Percentiles rank a stretch among this genome's conserved stretches.
Conservation (phyloP, 2,797 vertebrate species). For the Falco naumanni region DNA sequence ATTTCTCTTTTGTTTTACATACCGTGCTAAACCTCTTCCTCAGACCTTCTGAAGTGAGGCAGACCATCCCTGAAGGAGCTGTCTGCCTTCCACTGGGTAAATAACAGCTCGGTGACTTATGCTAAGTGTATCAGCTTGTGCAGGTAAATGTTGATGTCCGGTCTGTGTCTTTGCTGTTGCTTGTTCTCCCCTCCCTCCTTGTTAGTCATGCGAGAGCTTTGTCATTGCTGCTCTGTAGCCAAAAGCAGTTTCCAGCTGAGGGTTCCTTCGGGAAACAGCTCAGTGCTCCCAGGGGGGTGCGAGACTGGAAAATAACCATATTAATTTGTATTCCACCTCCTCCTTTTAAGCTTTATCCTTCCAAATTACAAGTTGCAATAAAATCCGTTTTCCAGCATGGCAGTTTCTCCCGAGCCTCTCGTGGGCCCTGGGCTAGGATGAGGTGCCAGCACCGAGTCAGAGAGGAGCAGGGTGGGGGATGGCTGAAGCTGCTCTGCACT, state of each 20-base stretch:
- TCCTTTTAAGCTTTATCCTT: slow-evolving; percentile 49
- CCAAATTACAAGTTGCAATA: slow-evolving; percentile 43
- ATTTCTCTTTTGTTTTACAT: background rate
- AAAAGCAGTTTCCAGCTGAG: background rate
- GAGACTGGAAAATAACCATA: background rate
- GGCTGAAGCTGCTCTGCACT: background rate
- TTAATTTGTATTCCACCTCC: slow-evolving; percentile 1
- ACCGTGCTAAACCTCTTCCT: background rate
- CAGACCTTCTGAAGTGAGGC: background rate
- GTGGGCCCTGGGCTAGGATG: background rate
- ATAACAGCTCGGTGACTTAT: accelerated
- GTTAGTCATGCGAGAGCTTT: background rate
- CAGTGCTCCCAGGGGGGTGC: background rate
- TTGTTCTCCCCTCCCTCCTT: background rate
- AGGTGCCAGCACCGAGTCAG: background rate
- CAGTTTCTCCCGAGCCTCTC: background rate
- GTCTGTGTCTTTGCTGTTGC: background rate
- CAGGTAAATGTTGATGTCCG: background rate
- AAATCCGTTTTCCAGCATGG: slow-evolving; percentile 4
- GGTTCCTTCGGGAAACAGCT: background rate
- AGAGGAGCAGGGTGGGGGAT: background rate
- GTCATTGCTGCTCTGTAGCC: background rate
- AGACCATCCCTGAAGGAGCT: background rate
- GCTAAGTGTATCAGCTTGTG: background rate
- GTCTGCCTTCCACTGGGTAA: background rate